Conservation (phyloP, 2,113 vertebrate species). For the Brienomyrus brachyistius region DNA sequence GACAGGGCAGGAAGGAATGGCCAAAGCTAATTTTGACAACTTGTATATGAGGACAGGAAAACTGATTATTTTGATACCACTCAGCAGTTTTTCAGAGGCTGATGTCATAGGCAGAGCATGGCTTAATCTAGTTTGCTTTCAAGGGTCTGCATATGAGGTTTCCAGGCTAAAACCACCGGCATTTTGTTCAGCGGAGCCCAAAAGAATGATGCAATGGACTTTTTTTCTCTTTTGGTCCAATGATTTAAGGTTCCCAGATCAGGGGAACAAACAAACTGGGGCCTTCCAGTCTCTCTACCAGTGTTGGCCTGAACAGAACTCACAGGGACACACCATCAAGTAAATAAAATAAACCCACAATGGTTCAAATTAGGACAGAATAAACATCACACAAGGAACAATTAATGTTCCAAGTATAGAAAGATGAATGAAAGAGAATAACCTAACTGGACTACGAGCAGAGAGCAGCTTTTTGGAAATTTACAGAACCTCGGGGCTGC, state of each 20-base stretch:
- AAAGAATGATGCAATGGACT: conserved; percentile 2
- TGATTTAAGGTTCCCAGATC: background rate
- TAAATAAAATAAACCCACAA: background rate
- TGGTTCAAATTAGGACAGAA: background rate
- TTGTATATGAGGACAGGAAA: background rate
- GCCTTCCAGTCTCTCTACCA: background rate
- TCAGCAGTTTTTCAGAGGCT: background rate
- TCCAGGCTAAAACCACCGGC: background rate
- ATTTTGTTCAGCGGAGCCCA: background rate
- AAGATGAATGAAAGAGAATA: background rate
- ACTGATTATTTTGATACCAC: background rate
- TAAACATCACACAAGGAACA: background rate
- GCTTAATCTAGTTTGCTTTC: background rate
- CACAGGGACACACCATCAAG: background rate
- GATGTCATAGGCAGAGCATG: background rate
- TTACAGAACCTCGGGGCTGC: background rate
- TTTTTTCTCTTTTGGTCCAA: background rate
- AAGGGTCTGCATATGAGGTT: background rate
- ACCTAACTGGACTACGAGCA: no score
- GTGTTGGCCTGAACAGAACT: background rate
- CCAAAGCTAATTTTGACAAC: background rate
- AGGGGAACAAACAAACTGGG: background rate
- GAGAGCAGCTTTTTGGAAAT: background rate
- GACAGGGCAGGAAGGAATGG: background rate
- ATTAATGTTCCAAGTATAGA: background rate